Base-by-base conservation (phyloP, 2,797 vertebrate species). In the Alca torda region DNA sequence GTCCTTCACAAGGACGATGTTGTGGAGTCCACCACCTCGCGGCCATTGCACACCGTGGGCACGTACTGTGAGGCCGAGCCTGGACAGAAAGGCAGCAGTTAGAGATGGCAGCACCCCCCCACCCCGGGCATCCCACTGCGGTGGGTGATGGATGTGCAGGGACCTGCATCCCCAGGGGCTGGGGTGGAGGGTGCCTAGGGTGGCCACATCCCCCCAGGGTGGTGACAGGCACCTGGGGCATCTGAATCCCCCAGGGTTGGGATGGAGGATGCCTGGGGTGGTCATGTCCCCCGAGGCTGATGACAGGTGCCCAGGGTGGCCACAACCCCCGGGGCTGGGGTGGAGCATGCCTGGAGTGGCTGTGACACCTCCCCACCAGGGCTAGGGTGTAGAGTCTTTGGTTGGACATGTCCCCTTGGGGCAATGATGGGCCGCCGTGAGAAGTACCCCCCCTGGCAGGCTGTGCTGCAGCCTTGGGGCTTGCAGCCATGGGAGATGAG, bases 1-100 rank as follows among this genome's bases (percentile, higher is more conserved):
- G 16, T 68, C 50, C 80, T 96, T 99, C 98, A 99, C 98, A 99
- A 98, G 41, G 99, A 99, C 4, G 99, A 99, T 0, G 99, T 99
- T 0, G 99, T 99, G 43, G 99, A 99, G 96, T 99, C 99, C 93
- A 99, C 99, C 92, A 99, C 99, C 96, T 99, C 99, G 2, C 99
- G 98, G 30, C 99, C 99, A 1, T 99, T 99, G 95, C 99, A 99
- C 93, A 99, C 99, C 0, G 99, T 99, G 28, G 99, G 99, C 93
- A 99, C 99, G 13, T 98, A 98, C 46, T 99, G 99, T 33, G 99
- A 99, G 87, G 98, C 98, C 14, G 99, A 99, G 43, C 98, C 99
- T 98, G 98, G n/a, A n/a, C 59, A 30, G 84, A 97, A 84, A 95
- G 31, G 60, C 46, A 84, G 73, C 20, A 31, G 31, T 89, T 48